Evolutionary conservation across 2,888 invertebrate genomes (phyloP).

Genomic region (Campopleginae sp.): DNA sequence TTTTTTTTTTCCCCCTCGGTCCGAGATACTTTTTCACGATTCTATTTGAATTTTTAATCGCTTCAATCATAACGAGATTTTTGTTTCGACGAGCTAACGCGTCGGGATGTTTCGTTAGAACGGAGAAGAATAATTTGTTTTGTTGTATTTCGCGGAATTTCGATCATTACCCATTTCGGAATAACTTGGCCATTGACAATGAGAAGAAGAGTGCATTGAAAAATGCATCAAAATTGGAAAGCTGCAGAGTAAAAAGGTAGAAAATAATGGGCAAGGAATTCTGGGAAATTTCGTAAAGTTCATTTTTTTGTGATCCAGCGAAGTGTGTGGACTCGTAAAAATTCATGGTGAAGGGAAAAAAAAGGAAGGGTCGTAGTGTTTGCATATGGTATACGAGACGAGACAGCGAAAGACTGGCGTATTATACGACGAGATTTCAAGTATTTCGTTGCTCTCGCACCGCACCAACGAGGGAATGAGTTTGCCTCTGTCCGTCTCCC

Average conservation of each 20-base stretch:
- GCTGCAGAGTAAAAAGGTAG: background rate
- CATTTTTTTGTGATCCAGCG: conserved; percentile 19
- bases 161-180: background rate
- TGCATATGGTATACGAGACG: conserved; percentile 49
- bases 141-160: background rate
- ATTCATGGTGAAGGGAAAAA: conserved; percentile 23
- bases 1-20: background rate
- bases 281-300: conserved; percentile 33
- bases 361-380: conserved; percentile 49
- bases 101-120: background rate
- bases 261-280: conserved; percentile 2
- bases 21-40: conserved; percentile 5
- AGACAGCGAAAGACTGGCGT: conserved; percentile 46
- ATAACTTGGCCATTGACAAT: background rate
- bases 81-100: background rate
- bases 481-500: conserved; percentile 11
- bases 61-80: conserved; percentile 13
- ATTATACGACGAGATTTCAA: conserved; percentile 63
- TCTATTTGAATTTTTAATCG: conserved; percentile 10
- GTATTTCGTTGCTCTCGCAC: conserved; percentile 58
- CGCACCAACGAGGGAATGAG: conserved; percentile 45
- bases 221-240: background rate
- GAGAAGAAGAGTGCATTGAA: background rate
- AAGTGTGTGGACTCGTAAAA: conserved; percentile 36
- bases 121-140: background rate